Conservation (phyloP, 2,888 invertebrate species). For the Heliconius charithonia region DNA sequence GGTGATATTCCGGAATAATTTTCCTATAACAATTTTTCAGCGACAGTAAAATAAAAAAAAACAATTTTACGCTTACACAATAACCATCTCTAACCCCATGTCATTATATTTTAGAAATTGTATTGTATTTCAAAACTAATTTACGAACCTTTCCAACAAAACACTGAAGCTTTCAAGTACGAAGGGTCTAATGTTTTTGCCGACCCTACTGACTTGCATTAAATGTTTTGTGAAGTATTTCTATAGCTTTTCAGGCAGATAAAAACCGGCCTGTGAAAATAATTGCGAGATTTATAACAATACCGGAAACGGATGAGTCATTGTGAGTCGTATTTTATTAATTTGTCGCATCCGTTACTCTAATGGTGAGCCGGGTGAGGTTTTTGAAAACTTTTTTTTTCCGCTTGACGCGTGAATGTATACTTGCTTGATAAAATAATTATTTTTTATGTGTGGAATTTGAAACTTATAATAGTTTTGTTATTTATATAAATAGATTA, state of each 20-base stretch:
- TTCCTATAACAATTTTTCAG: background rate
- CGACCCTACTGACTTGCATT: slow-evolving; percentile 42
- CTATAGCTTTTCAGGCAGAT: slow-evolving; percentile 37
- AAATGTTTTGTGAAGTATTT: slow-evolving; percentile 39
- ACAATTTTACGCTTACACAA: background rate
- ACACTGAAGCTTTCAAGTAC: background rate
- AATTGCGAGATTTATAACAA: slow-evolving; percentile 46
- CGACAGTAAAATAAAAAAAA: background rate
- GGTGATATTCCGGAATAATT: no score
- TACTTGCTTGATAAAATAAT: background rate
- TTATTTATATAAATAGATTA: background rate
- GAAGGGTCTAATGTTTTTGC: slow-evolving; percentile 34
- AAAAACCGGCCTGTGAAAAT: slow-evolving; percentile 39
- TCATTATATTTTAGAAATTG: slow-evolving; percentile 5
- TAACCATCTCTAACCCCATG: background rate
- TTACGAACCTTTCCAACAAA: background rate
- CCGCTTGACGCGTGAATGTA: background rate
- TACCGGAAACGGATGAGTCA: slow-evolving; percentile 41
- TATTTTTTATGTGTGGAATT: background rate
- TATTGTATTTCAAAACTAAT: slow-evolving; percentile 22
- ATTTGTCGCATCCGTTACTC: slow-evolving; percentile 27
- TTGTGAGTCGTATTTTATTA: slow-evolving; percentile 22
- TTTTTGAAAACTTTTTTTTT: slow-evolving; percentile 8
- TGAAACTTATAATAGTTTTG: background rate
- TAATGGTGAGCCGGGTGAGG: slow-evolving; percentile 21